These are phyloP conservation scores for Siniperca chuatsi DNA, from an alignment of 2,113 vertebrate genomes.

Conservation along the genomic window DNA sequence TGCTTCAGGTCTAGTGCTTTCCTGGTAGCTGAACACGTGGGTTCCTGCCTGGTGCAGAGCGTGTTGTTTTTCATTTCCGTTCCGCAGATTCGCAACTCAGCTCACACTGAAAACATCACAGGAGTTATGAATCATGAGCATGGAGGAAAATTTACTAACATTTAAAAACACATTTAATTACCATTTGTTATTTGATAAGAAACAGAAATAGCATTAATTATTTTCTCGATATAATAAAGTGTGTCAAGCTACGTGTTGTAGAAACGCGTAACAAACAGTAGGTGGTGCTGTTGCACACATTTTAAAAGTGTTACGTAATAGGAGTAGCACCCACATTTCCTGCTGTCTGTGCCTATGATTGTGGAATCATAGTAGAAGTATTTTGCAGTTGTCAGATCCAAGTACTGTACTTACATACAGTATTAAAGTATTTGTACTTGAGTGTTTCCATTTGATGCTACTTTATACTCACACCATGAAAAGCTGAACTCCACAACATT, in stretches of 20 bases:
- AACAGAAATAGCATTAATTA: rapidly evolving
- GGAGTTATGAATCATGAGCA: rapidly evolving
- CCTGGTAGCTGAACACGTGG: constrained; percentile 60
- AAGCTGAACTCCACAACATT: background rate
- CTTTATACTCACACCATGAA: background rate
- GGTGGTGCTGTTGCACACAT: constrained; percentile 38
- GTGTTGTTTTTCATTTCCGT: constrained; percentile 27
- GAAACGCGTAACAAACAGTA: background rate
- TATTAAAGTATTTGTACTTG: background rate
- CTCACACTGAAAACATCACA: background rate
- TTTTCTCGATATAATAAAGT: background rate
- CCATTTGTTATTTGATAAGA: background rate
- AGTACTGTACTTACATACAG: background rate
- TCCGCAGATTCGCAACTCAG: constrained; percentile 72
- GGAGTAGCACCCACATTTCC: background rate
- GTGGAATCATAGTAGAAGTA: background rate
- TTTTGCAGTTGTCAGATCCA: background rate
- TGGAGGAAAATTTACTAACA: rapidly evolving
- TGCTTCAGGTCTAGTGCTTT: background rate
- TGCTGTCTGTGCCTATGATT: background rate
- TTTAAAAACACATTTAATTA: background rate
- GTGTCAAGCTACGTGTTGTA: background rate
- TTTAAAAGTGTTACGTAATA: background rate
- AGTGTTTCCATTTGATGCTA: background rate
- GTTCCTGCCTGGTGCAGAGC: constrained; percentile 11